A percentile compares a stretch with the other conserved stretches of the same genome.
Conservation (phyloP, 2,888 invertebrate species). For the Latrodectus elegans region DNA sequence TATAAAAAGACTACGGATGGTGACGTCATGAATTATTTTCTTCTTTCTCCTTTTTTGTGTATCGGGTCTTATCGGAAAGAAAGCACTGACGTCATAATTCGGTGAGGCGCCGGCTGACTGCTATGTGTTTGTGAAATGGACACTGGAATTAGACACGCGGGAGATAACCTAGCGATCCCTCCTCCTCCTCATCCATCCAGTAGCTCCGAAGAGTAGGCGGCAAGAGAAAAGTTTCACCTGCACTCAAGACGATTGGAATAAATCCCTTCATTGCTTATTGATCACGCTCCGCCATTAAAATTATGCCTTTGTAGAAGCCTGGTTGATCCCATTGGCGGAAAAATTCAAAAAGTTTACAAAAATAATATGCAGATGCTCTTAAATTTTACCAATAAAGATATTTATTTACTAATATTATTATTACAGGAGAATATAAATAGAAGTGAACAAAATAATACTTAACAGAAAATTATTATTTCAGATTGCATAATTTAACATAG, state of each 20-base stretch:
- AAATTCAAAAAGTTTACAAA: no score
- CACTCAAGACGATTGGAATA: not conserved
- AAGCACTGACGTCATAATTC: conserved; percentile 51
- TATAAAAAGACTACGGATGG: conserved; percentile 45
- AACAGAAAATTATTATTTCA: no score
- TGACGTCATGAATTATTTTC: conserved; percentile 62
- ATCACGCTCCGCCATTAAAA: no score
- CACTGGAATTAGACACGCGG: conserved; percentile 18
- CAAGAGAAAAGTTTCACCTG: not conserved
- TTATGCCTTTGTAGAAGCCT: no score
- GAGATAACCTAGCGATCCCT: conserved; percentile 23
- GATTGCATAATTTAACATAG: no score
- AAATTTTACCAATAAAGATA: no score
- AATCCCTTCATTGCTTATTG: not conserved
- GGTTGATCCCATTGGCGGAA: no score
- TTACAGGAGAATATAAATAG: no score
- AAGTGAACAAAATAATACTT: no score
- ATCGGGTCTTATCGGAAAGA: conserved; percentile 56
- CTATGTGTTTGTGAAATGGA: conserved; percentile 44
- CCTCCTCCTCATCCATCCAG: no score
- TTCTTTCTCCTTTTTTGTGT: conserved; percentile 26
- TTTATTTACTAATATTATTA: no score
- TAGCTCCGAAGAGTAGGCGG: not conserved
- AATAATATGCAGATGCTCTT: no score
- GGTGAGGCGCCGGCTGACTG: conserved; percentile 47